A percentile compares a stretch with the other conserved stretches of the same genome.
Evolutionary conservation across 1,140 invertebrate species (phyloP).

Genomic region (Triops longicaudatus): DNA sequence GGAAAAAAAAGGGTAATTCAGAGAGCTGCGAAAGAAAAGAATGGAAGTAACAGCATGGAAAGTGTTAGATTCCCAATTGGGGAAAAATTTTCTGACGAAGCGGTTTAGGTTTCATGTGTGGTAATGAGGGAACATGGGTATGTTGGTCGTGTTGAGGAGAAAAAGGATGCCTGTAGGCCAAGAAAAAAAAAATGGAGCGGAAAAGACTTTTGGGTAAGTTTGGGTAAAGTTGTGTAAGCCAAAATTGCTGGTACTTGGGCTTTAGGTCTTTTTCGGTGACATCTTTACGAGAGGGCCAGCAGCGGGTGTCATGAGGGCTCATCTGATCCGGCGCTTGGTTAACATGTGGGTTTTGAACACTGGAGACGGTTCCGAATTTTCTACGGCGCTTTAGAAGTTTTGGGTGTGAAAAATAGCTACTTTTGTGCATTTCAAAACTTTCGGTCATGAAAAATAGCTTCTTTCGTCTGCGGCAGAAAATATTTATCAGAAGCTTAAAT

Average conservation of each 20-base stretch:
- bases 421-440: too few relatives aligned
- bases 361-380: not conserved
- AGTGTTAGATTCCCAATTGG: not conserved
- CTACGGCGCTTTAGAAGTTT: too few relatives aligned
- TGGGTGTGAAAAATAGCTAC: too few relatives aligned
- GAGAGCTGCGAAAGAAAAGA: too few relatives aligned
- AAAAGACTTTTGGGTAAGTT: not conserved
- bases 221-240: not conserved
- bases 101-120: not conserved
- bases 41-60: not conserved
- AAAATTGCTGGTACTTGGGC: not conserved
- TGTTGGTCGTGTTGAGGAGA: not conserved
- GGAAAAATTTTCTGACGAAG: not conserved
- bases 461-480: too few relatives aligned
- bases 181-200: not conserved
- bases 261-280: not conserved
- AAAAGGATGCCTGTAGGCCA: not conserved
- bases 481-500: too few relatives aligned
- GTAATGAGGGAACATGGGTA: not conserved
- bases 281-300: slow-evolving; percentile 5
- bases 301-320: slow-evolving; percentile 13
- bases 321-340: not conserved
- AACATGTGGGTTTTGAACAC: not conserved
- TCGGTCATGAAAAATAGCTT: too few relatives aligned
- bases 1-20: not conserved